Evolutionary conservation across 30 jellyfish, hydroid and myxozoan species (phyloP).

Genomic region (Aurelia aurita): DNA sequence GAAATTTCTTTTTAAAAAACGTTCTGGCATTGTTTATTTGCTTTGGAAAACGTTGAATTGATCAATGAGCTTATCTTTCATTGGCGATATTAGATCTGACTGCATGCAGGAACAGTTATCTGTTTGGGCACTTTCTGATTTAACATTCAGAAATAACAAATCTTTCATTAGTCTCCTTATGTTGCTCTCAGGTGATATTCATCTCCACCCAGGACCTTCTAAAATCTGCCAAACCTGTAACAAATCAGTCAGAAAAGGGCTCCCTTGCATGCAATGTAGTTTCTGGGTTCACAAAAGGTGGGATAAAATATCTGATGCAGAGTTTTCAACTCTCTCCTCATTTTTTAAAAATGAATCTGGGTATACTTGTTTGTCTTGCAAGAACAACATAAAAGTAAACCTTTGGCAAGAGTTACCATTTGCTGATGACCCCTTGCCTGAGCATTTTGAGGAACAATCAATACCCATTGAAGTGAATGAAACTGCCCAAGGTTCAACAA

Average conservation of each 20-base stretch:
- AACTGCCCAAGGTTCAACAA: conserved; percentile 37
- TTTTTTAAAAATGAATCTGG: conserved; percentile 33
- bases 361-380: conserved; percentile 50
- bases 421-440: conserved; percentile 31
- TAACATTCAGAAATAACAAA: conserved; percentile 14
- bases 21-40: too few relatives aligned
- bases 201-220: conserved; percentile 16
- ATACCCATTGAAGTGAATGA: conserved; percentile 27
- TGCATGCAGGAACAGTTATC: conserved; percentile 5
- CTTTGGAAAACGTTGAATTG: too few relatives aligned
- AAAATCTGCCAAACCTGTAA: conserved; percentile 10
- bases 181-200: conserved; percentile 2
- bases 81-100: conserved; percentile 26
- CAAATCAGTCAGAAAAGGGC: conserved; percentile 19
- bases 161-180: conserved; percentile 31
- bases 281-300: conserved; percentile 49
- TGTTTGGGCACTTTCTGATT: conserved; percentile 18
- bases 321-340: conserved; percentile 39
- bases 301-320: conserved; percentile 40
- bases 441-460: conserved; percentile 19
- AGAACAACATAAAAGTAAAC: conserved; percentile 22
- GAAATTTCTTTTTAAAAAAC: too few relatives aligned
- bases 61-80: conserved; percentile 25
- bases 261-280: conserved; percentile 23
- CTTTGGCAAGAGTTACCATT: conserved; percentile 44